Conservation (phyloP, 2,888 invertebrate species). For the Dicycla oo region DNA sequence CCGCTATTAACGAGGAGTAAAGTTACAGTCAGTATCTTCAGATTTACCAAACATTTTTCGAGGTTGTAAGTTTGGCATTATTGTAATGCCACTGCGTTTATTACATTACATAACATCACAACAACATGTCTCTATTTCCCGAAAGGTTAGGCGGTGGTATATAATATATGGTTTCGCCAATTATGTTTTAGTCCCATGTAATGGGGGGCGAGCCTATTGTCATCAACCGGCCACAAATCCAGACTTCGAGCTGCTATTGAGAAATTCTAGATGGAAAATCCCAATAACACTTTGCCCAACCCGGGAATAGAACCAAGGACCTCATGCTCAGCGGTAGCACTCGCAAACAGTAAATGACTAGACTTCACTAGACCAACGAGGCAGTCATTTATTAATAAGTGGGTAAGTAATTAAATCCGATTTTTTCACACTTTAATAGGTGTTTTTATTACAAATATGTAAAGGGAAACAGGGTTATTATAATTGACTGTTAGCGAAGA, state of each 20-base stretch:
- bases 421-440: not conserved
- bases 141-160: not conserved
- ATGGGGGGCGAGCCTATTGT: not conserved
- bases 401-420: not conserved
- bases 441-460: constrained; percentile 13
- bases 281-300: not conserved
- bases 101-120: not conserved
- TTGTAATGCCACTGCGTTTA: too few relatives aligned
- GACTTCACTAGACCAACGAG: not conserved
- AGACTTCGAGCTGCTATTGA: not conserved
- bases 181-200: not conserved
- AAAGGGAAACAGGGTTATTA: not conserved
- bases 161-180: not conserved
- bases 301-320: not conserved
- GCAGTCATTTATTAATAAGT: not conserved
- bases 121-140: not conserved
- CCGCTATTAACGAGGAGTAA: too few relatives aligned
- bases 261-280: not conserved
- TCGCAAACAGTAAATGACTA: not conserved
- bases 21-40: not conserved
- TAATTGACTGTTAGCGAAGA: not conserved
- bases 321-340: not conserved
- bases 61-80: not conserved
- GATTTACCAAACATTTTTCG: not conserved
- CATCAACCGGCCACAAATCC: too few relatives aligned